These are phyloP conservation scores for Amazona guildingii DNA, from an alignment of 2,113 vertebrate genomes.

Conservation along the genomic window DNA sequence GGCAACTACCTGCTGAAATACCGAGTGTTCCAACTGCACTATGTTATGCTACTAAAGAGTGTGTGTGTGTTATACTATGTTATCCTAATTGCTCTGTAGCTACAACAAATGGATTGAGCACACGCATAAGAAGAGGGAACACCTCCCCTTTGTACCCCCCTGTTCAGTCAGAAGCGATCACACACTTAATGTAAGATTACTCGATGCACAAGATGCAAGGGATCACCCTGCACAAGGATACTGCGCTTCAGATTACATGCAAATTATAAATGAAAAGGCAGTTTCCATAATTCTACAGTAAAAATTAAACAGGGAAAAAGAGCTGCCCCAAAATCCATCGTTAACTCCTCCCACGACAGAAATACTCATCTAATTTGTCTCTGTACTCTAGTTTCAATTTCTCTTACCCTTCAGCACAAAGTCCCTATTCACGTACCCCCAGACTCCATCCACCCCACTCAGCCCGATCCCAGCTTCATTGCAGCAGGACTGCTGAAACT, in stretches of 20 bases:
- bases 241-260: neutral
- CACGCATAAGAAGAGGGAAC: neutral
- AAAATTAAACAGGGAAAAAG: neutral
- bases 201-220: neutral
- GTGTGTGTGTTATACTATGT: neutral
- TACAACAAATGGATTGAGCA: neutral
- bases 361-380: neutral
- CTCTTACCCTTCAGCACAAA: neutral
- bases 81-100: neutral
- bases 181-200: accelerated
- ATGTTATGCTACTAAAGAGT: neutral
- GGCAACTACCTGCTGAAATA: neutral
- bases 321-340: neutral
- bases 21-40: accelerated
- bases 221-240: neutral
- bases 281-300: neutral
- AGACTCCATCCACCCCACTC: neutral
- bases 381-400: neutral
- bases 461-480: neutral
- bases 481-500: neutral
- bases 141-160: neutral
- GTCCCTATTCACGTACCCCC: neutral
- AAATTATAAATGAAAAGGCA: neutral
- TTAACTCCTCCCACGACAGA: neutral
- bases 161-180: neutral